phyloP scores from a whole-genome alignment of 2,888 invertebrate genomes.

The Sphaerophoria rueppellii region DNA sequence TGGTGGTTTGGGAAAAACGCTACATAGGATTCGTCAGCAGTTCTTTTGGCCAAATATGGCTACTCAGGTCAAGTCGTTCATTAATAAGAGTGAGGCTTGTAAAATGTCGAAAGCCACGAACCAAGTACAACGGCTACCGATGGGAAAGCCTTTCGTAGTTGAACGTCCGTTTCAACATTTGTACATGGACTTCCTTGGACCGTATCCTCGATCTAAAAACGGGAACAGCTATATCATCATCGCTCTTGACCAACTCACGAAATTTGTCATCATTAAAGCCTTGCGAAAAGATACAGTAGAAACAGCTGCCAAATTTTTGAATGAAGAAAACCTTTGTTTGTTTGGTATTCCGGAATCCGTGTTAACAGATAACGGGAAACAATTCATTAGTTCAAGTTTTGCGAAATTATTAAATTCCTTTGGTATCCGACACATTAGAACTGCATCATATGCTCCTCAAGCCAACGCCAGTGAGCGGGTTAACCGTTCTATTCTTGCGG shows the following conservation, averaged over 20 bases:
- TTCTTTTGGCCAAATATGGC: constrained; percentile 33
- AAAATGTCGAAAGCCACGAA: neutral
- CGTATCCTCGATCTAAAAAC: neutral
- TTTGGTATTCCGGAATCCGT: neutral
- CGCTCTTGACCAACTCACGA: neutral
- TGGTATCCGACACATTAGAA: too few species aligned
- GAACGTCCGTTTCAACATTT: neutral
- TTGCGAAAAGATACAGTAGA: neutral
- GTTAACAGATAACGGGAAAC: neutral
- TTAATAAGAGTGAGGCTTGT: neutral
- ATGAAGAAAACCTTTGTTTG: neutral
- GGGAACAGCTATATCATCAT: neutral
- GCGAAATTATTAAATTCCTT: too few species aligned
- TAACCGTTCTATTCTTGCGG: too few species aligned
- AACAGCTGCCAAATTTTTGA: neutral
- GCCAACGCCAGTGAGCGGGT: too few species aligned
- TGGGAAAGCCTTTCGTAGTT: neutral
- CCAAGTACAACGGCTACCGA: neutral
- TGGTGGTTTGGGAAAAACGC: too few species aligned
- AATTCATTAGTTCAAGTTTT: neutral
- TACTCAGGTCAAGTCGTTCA: neutral
- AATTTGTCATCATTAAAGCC: neutral
- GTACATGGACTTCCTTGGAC: neutral
- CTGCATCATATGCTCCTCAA: too few species aligned
- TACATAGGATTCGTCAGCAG: too few species aligned